These are phyloP conservation scores for Phylloscopus trochilus DNA, from an alignment of 2,113 vertebrate species.

Conservation along the genomic window DNA sequence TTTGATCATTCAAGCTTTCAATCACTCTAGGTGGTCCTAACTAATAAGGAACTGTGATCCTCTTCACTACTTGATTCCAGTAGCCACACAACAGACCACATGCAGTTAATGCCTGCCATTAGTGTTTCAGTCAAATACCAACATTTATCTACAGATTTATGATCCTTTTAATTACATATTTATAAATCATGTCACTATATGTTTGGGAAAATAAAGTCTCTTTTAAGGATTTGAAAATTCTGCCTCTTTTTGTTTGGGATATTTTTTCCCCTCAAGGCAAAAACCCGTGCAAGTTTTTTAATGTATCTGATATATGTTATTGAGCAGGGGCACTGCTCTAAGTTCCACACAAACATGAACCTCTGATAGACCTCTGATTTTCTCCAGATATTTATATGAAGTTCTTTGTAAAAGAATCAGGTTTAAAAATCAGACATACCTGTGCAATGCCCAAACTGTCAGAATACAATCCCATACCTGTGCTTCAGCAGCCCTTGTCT, in stretches of 20 bases:
- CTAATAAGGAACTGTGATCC: constrained; percentile 65
- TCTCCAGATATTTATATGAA: neutral
- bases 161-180: constrained; percentile 30
- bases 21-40: constrained; percentile 68
- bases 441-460: accelerated
- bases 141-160: neutral
- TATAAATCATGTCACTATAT: neutral
- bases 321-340: neutral
- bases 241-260: neutral
- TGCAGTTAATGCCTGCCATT: constrained; percentile 32
- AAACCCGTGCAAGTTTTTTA: neutral
- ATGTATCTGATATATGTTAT: neutral
- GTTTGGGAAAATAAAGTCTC: neutral
- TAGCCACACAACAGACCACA: constrained; percentile 22
- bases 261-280: neutral
- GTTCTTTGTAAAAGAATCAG: neutral
- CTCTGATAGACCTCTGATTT: neutral
- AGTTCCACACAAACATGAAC: neutral
- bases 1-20: constrained; percentile 71
- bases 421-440: neutral
- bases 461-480: neutral
- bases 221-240: neutral
- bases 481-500: neutral
- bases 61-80: constrained; percentile 45
- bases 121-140: constrained; percentile 14